Base-by-base conservation (phyloP, 2,888 invertebrate genomes). In the Syrphus vitripennis region DNA sequence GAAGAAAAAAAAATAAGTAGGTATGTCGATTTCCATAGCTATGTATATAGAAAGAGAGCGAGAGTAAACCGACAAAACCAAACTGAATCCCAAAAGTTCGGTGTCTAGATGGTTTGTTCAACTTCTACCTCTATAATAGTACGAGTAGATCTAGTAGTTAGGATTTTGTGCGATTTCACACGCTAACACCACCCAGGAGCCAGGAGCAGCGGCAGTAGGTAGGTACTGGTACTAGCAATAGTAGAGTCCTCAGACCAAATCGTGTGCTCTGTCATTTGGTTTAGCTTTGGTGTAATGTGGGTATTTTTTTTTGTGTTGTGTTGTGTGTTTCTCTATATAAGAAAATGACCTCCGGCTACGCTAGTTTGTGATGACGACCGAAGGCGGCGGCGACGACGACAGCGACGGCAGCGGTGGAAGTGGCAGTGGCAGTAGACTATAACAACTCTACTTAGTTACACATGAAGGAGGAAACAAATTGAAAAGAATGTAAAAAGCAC, bases 21-120 rank as follows among this genome's bases (percentile, higher is more conserved):
- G 16, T 24, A 7, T 2, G 14, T 55, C 42, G n/a, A 42, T 16
- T 5, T 4, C 24, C 6, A 34, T 6, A 34, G 34, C 34, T 7
- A 1, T 24, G 9, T n/a, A 16, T 16, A 61, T 37, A 45, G 45
- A 31, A 42, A n/a, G 21, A 57, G 7, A 12, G 6, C 2, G 48
- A 48, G 4, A 10, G 21, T 12, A 6, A 48, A 34, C 21, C 59
- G 14, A 82, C 40, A 67, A 74, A 77, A 74, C 72, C 81, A 69
- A 86, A 86, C 74, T 81, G 82, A 86, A 74, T 78, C 59, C 86
- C 77, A 86, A 86, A 82, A 50, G 50, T 78, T 77, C 61, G 61
- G 77, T 82, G 77, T 78, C 86, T 86, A n/a, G 86, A 70, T 82
- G 86, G 86, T 63, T 67, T 82, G 74, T 65, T 82, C 72, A 86